Conservation (phyloP, 2,888 invertebrate species). For the Ophraella communa region DNA sequence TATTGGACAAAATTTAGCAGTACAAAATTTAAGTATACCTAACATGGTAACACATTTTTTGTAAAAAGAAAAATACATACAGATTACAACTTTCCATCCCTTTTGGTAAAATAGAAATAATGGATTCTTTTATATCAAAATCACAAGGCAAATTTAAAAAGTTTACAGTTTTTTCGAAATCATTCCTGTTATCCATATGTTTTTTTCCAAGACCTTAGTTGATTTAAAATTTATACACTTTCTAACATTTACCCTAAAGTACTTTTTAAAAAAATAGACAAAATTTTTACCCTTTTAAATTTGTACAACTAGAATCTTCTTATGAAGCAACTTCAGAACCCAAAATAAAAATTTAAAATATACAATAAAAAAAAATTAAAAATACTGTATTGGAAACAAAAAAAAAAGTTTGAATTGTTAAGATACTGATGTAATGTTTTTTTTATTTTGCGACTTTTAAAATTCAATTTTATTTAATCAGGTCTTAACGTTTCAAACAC, state of each 20-base stretch:
- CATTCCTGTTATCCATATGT: too few relatives aligned
- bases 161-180: too few relatives aligned
- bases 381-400: too few relatives aligned
- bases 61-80: not conserved
- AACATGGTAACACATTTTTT: not conserved
- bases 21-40: not conserved
- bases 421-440: too few relatives aligned
- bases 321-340: not conserved
- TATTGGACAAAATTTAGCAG: not conserved
- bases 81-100: not conserved
- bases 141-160: too few relatives aligned
- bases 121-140: too few relatives aligned
- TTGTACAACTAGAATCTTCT: not conserved
- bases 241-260: not conserved
- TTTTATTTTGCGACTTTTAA: not conserved
- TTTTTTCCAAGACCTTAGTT: too few relatives aligned
- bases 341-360: not conserved
- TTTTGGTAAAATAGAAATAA: too few relatives aligned
- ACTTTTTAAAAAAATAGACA: not conserved
- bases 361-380: too few relatives aligned
- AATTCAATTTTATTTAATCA: not conserved
- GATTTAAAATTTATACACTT: not conserved
- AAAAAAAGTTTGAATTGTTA: not conserved
- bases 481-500: not conserved
- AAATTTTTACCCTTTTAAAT: not conserved